Evolutionary conservation across 2,113 vertebrate species (phyloP), one percentile per base, ranked within the genome.

Genomic region (Pterocles gutturalis): DNA sequence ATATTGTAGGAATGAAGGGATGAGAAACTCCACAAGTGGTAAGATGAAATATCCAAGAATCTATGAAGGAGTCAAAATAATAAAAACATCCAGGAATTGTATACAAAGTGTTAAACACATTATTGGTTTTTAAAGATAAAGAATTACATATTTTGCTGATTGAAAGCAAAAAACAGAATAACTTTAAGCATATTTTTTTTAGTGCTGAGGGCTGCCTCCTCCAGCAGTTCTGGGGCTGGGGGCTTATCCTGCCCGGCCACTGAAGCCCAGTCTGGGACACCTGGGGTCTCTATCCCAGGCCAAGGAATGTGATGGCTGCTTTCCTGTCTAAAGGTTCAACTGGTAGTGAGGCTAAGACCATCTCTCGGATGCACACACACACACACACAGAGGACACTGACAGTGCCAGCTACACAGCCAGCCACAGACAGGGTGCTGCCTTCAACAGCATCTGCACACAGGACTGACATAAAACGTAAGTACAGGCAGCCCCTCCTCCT

Each of bases 281-380:
- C 13, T 34, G 29, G 4, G 8, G 3, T 72, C 48, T 80, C 48
- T 21, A 12, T 29, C 13, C 3, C 11, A 64, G 58, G 20, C 7
- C 2, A 2, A 87, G 4, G 9, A 34, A 34, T 38, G 20, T 2
- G 7, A 13, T 1, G 15, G 15, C 8, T 36, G 22, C 51, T 62
- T 48, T 46, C 22, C 20, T 48, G 6, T 46, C 41, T 62, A 53
- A 28, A 48, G 8, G 9, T n/a, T 72, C 29, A 76, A 3, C 7
- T 17, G 24, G 16, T 19, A 61, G n/a, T 20, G 25, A 38, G 29
- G 11, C 18, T 65, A 38, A 55, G 34, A 58, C 12, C 0, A 4
- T 64, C 28, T 54, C 31, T 61, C 46, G 24, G 8, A 41, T 25
- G 36, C 24, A 46, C 45, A 46, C 15, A 48, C 26, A 13, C 12